Conservation (phyloP, 37 sponge, comb jelly and placozoan genomes). For the Crambe crambe region DNA sequence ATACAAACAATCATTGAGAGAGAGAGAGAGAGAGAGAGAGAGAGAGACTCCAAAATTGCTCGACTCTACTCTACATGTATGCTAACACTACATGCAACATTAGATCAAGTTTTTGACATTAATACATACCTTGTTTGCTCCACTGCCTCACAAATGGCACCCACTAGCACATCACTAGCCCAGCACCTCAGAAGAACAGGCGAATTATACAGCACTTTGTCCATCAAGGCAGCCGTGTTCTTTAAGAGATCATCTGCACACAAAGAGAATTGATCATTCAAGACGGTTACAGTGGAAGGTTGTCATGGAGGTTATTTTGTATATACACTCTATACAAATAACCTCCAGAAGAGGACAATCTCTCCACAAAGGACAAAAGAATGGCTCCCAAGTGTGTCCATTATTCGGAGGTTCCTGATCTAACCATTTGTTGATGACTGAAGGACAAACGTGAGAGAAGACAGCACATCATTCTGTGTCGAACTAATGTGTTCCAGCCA, state of each 20-base stretch:
- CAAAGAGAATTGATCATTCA: background rate
- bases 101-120: no score
- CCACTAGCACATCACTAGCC: slow-evolving; percentile 5
- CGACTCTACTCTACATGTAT: no score
- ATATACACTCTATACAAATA: no score
- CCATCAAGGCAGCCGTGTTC: slow-evolving; percentile 9
- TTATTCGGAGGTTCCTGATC: no score
- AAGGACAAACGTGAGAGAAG: background rate
- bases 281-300: background rate
- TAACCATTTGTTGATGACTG: background rate
- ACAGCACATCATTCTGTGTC: background rate
- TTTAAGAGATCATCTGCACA: slow-evolving; percentile 21
- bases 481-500: background rate
- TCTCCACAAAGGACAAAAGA: no score
- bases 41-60: background rate
- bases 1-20: background rate
- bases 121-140: slow-evolving; percentile 29
- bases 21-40: background rate
- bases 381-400: no score
- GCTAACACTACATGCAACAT: no score
- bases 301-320: no score
- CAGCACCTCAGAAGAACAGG: slow-evolving; percentile 7
- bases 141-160: slow-evolving; percentile 18
- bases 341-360: no score
- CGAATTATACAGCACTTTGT: slow-evolving; percentile 1